phyloP scores from a whole-genome alignment of 2,113 vertebrate genomes.

The Pardalotus punctatus region DNA sequence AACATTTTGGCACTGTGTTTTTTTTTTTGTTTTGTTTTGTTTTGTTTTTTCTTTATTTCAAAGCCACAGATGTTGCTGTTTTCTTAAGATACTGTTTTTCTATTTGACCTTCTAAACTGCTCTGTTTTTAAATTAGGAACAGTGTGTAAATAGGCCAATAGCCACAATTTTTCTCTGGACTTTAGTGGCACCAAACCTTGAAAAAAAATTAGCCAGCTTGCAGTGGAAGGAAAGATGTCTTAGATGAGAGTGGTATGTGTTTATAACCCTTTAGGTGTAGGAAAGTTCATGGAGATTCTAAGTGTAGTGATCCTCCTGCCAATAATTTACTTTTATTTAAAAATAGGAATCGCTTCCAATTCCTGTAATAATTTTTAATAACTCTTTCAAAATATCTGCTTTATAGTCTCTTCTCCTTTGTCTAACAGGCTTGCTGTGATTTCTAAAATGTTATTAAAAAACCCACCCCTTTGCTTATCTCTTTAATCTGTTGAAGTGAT shows the following conservation, averaged over 20 bases:
- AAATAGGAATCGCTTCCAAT: neutral
- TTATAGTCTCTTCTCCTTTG: neutral
- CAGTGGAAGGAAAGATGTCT: neutral
- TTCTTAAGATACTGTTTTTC: constrained; percentile 54
- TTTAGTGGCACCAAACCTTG: neutral
- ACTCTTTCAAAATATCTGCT: neutral
- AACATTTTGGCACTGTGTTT: constrained; percentile 31
- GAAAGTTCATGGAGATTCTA: neutral
- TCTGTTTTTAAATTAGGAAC: constrained; percentile 42
- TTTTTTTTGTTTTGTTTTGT: neutral
- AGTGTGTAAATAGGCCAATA: constrained; percentile 19
- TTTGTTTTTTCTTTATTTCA: neutral
- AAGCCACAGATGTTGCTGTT: constrained; percentile 31
- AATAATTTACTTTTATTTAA: neutral
- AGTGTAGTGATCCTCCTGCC: neutral
- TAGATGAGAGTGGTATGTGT: neutral
- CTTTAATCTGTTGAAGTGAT: neutral
- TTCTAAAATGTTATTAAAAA: neutral
- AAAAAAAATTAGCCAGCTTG: neutral
- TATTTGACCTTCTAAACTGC: constrained; percentile 26
- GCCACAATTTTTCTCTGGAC: neutral
- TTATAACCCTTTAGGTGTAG: neutral
- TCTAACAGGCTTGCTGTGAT: neutral
- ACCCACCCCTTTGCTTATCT: fast-evolving
- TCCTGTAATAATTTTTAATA: neutral